These are phyloP conservation scores for Thereva unica DNA, from an alignment of 2,888 invertebrate genomes.

Conservation along the genomic window DNA sequence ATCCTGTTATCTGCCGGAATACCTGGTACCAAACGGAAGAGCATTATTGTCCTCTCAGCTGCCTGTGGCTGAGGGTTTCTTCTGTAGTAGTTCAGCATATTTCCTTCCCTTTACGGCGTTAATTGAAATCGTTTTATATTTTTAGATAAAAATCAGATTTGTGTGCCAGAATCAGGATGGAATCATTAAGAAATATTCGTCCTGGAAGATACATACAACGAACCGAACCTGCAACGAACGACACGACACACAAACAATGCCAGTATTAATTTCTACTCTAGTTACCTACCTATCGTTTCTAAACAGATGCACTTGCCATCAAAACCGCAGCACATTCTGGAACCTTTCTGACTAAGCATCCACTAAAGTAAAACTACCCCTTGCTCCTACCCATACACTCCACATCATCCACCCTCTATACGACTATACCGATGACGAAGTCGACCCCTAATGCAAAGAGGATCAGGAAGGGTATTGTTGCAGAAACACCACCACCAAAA, in stretches of 20 bases:
- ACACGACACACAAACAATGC: not conserved
- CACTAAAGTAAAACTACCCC: constrained; percentile 28
- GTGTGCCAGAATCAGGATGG: too few relatives aligned
- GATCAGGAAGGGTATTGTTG: not conserved
- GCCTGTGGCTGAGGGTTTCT: constrained; percentile 21
- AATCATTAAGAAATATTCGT: too few relatives aligned
- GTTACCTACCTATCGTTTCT: constrained; percentile 32
- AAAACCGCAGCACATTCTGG: constrained; percentile 35
- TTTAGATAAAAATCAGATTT: too few relatives aligned
- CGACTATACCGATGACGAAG: constrained; percentile 13
- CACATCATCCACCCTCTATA: too few relatives aligned
- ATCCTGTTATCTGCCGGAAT: constrained; percentile 37
- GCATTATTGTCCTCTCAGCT: constrained; percentile 8
- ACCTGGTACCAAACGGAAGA: constrained; percentile 1
- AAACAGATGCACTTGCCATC: constrained; percentile 36
- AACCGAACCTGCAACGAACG: too few relatives aligned
- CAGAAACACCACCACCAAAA: constrained; percentile 2
- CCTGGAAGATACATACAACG: too few relatives aligned
- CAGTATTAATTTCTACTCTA: constrained; percentile 35
- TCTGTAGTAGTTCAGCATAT: not conserved
- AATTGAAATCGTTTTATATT: not conserved
- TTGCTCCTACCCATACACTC: not conserved
- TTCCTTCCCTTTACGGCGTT: not conserved
- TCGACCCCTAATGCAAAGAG: constrained; percentile 13
- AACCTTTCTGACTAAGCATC: constrained; percentile 7